These are phyloP conservation scores for Sinohyriopsis cumingii DNA, from an alignment of 2,888 invertebrate species.

Conservation along the genomic window DNA sequence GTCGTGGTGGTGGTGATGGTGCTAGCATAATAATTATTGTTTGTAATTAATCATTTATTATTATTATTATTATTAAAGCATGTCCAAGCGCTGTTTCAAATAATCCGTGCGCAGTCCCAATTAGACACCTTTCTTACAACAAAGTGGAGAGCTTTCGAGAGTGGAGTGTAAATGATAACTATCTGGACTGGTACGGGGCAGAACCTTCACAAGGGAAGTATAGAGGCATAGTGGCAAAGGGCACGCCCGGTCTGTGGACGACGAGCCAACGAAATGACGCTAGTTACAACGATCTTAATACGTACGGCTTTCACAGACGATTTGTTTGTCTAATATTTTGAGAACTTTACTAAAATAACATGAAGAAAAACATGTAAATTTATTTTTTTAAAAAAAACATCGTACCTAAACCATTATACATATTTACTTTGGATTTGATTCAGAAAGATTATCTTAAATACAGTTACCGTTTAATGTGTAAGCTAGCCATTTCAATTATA, in stretches of 20 bases:
- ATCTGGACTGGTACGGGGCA: slow-evolving; percentile 64
- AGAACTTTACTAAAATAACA: no score
- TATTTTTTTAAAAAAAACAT: no score
- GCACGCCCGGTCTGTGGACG: slow-evolving; percentile 66
- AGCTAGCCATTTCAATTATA: no score
- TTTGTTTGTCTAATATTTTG: no score
- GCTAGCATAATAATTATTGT: no score
- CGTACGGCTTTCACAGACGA: slow-evolving; percentile 30
- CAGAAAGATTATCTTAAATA: no score
- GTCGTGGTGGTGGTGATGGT: no score
- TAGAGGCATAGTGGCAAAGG: slow-evolving; percentile 44
- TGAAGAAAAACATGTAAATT: no score
- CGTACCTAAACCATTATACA: no score
- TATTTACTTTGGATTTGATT: no score
- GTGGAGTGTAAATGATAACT: slow-evolving; percentile 60
- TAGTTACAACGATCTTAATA: slow-evolving; percentile 51
- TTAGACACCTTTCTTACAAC: slow-evolving; percentile 43
- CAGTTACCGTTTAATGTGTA: no score
- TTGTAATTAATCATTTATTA: no score
- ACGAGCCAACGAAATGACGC: slow-evolving; percentile 52
- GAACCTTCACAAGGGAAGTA: slow-evolving; percentile 59
- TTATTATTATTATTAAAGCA: slow-evolving; percentile 23
- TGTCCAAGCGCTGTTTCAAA: slow-evolving; percentile 37
- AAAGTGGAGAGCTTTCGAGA: slow-evolving; percentile 43
- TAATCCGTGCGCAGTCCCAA: slow-evolving; percentile 59